Base-by-base conservation (phyloP, 1,140 invertebrate species). In the Listronotus oregonensis region DNA sequence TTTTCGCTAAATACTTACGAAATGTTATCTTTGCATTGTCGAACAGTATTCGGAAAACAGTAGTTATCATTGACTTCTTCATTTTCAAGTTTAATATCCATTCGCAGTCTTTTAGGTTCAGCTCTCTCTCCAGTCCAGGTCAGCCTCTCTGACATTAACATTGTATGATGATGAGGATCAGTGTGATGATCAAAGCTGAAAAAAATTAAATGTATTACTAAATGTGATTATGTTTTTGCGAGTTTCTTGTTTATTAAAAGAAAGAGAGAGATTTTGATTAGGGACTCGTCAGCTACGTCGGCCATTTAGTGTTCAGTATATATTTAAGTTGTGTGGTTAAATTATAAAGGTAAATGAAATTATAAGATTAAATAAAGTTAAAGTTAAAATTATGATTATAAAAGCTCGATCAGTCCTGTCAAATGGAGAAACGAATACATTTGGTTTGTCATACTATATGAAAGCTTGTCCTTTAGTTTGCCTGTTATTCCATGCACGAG, bases 41-140 rank as follows among this genome's bases (percentile, higher is more conserved):
- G 68, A 49, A 73, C 65, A n/a, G 68, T 67, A 55, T 77, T 73
- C 17, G 78, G 76, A 68, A 80, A 80, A 55, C 69, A 72, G 66
- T 77, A 82, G 57, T 78, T 74, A 58, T 81, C 80, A 71, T 87
- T 89, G 31, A 85, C 85, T 68, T 89, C 85, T 68, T 89, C 87
- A 54, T 86, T 86, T 75, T 89, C 87, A 39, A 88, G 71, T 75
- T 87, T 88, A 44, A 87, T 82, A 66, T 88, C 85, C 73, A 87
- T 81, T 72, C 85, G 85, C 62, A 81, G 82, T 54, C 85, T 80
- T 74, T 89, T 89, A 3, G 82, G 77, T 49, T 82, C 80, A n/a
- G 82, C 79, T 67, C 71, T 67, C 58, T 78, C 77, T 39, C 67
- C 71, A 34, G 68, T 68, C 74, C 75, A 78, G 17, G 68, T 65